These are phyloP conservation scores for Unio delphinus DNA, from an alignment of 2,888 invertebrate genomes.

Conservation along the genomic window DNA sequence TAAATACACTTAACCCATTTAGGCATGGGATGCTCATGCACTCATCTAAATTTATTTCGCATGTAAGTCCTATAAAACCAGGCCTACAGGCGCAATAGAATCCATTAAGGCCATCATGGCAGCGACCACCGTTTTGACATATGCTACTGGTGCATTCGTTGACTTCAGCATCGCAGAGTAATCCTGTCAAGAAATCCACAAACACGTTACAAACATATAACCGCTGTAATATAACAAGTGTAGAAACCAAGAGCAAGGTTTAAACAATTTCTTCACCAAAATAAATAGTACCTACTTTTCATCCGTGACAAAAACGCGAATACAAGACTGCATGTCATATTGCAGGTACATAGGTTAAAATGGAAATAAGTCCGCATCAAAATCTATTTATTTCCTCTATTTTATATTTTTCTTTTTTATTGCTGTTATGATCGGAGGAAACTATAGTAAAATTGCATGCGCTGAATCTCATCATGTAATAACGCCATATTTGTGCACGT, in stretches of 20 bases:
- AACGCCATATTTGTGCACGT: no score
- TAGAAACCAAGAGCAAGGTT: neutral
- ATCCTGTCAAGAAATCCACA: constrained; percentile 24
- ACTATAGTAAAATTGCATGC: no score
- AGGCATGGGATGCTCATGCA: constrained; percentile 73
- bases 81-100: constrained; percentile 82
- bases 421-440: no score
- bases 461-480: no score
- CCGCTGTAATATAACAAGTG: neutral
- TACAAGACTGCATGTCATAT: no score
- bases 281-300: no score
- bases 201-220: constrained; percentile 66
- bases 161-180: constrained; percentile 44
- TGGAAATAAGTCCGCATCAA: no score
- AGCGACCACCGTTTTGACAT: constrained; percentile 85
- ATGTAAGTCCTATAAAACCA: constrained; percentile 71
- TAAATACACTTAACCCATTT: constrained; percentile 19
- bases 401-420: no score
- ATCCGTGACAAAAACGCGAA: no score
- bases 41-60: constrained; percentile 73
- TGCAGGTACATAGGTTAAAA: no score
- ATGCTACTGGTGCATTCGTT: constrained; percentile 81
- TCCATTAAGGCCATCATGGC: constrained; percentile 92
- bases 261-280: no score
- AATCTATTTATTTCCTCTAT: no score